phyloP scores from a whole-genome alignment of 2,797 vertebrate species.

The Microhierax caerulescens region DNA sequence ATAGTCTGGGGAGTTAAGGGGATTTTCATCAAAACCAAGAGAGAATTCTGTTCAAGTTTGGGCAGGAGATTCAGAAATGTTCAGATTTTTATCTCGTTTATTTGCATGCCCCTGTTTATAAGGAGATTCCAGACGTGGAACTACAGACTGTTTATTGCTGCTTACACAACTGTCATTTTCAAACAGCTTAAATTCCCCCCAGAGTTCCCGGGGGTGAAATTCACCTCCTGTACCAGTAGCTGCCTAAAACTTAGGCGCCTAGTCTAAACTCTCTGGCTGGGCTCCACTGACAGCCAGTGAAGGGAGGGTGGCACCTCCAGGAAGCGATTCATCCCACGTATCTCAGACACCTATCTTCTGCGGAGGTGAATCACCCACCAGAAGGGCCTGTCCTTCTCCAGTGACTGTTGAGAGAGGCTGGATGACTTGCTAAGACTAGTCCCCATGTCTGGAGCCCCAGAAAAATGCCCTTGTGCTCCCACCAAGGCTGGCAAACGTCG shows the following conservation, averaged over 20 bases:
- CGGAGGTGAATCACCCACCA: conserved; percentile 1
- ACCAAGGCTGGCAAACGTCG: background rate
- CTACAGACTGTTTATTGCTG: conserved; percentile 43
- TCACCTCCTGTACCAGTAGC: background rate
- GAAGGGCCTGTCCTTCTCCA: conserved; percentile 3
- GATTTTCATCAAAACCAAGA: conserved; percentile 27
- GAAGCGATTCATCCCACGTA: background rate
- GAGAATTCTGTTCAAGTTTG: conserved; percentile 45
- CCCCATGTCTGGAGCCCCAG: background rate
- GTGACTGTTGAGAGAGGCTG: background rate
- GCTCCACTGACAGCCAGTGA: conserved; percentile 1
- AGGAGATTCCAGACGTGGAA: conserved; percentile 35
- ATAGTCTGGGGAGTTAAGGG: background rate
- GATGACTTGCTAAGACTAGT: background rate
- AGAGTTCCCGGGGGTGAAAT: conserved; percentile 33
- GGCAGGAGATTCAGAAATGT: conserved; percentile 44
- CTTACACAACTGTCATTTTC: conserved; percentile 64
- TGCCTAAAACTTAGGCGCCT: background rate
- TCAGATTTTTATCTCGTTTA: conserved; percentile 64
- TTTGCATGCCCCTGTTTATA: conserved; percentile 59
- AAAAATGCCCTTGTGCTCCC: background rate
- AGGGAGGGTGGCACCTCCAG: conserved; percentile 17
- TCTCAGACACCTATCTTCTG: background rate
- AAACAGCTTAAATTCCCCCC: conserved; percentile 45
- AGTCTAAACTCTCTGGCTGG: background rate